phyloP scores from a whole-genome alignment of 2,888 invertebrate species.

The Orthosia gracilis region DNA sequence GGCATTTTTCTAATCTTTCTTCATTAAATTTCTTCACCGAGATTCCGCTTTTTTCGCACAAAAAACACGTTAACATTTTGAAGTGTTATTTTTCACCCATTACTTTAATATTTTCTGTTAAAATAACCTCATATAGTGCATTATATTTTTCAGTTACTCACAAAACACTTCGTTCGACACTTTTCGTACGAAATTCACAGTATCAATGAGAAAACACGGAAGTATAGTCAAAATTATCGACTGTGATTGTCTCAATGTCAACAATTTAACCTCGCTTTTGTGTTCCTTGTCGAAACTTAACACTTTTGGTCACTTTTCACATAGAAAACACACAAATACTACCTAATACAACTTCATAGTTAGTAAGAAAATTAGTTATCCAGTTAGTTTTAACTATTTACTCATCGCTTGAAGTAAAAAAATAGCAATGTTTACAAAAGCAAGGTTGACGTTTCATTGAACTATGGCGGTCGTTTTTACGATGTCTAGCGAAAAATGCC shows the following conservation, averaged over 20 bases:
- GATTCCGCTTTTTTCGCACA: conserved; percentile 22
- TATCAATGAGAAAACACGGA: conserved; percentile 37
- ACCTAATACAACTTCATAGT: background rate
- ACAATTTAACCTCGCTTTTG: conserved; percentile 20
- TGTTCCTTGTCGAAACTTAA: conserved; percentile 35
- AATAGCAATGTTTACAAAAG: conserved; percentile 29
- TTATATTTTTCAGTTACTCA: background rate
- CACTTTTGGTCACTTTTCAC: conserved; percentile 11
- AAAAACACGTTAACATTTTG: conserved; percentile 34
- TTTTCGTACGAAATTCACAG: conserved; percentile 7
- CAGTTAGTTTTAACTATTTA: background rate
- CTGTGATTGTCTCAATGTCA: conserved; percentile 34
- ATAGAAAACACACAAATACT: background rate
- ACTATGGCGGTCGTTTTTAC: conserved; percentile 27
- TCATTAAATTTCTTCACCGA: conserved; percentile 37
- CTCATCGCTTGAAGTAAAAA: background rate
- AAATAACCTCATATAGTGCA: background rate
- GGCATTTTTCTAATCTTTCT: conserved; percentile 37
- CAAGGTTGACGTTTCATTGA: conserved; percentile 51
- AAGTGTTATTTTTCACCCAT: background rate
- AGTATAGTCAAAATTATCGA: conserved; percentile 19
- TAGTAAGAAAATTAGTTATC: background rate
- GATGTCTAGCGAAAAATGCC: conserved; percentile 29
- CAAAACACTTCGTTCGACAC: conserved; percentile 13
- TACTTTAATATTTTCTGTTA: background rate